These are phyloP conservation scores for Aelia acuminata DNA, from an alignment of 2,888 invertebrate species.

Conservation along the genomic window DNA sequence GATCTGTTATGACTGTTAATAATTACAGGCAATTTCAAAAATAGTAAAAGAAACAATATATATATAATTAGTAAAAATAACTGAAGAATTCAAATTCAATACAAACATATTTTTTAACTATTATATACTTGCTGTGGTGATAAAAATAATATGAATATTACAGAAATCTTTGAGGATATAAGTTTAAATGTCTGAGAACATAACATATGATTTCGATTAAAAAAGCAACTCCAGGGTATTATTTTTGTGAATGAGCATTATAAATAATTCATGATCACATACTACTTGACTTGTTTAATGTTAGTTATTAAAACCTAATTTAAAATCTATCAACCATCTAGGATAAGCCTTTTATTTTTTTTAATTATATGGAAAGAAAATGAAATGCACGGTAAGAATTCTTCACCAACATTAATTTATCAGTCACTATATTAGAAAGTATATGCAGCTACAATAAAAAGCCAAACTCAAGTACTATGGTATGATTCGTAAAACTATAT, in stretches of 20 bases:
- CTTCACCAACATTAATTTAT: background rate
- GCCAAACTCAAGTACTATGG: background rate
- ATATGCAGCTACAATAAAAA: background rate
- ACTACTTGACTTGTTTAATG: too few species aligned
- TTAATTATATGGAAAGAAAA: background rate
- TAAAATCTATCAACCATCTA: background rate
- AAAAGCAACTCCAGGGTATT: background rate
- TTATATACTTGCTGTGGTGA: background rate
- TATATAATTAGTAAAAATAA: background rate
- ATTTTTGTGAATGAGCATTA: background rate
- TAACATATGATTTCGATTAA: background rate
- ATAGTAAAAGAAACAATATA: background rate
- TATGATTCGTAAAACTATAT: background rate
- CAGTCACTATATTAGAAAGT: background rate
- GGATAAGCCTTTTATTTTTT: background rate
- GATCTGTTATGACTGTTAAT: background rate
- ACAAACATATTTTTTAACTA: background rate
- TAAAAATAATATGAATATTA: background rate
- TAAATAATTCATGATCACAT: background rate
- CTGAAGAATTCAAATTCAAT: background rate
- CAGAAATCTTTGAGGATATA: background rate
- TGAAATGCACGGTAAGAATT: background rate
- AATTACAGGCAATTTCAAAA: background rate
- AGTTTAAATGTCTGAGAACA: too few species aligned
- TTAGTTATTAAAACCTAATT: background rate